Evolutionary conservation across 2,797 vertebrate species (phyloP).

Genomic region (Falco peregrinus): DNA sequence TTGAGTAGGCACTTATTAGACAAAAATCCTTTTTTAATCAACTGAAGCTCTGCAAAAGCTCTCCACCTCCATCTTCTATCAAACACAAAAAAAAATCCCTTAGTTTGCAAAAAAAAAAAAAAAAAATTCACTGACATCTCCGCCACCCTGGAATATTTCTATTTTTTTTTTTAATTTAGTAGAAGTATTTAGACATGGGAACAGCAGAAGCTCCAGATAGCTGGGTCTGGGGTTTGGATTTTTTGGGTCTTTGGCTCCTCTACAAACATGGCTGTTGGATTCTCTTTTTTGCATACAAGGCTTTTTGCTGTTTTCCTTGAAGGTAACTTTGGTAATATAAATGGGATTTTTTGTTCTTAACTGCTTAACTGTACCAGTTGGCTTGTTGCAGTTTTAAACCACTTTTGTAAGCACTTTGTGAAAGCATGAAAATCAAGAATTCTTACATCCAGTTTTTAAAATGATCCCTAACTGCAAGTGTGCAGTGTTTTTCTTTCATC

Average conservation of each 20-base stretch:
- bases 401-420: not conserved
- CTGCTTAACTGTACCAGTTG: not conserved
- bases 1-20: not conserved
- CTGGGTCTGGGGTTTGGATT: not conserved
- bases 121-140: not conserved
- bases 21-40: not conserved
- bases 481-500: not conserved
- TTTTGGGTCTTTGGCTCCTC: not conserved
- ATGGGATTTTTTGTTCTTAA: not conserved
- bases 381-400: not conserved
- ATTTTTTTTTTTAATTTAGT: not conserved
- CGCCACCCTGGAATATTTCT: fast-evolving
- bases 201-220: not conserved
- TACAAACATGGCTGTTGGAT: not conserved
- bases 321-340: not conserved
- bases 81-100: not conserved
- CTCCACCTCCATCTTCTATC: not conserved
- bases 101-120: not conserved
- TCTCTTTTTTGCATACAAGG: not conserved
- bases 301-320: not conserved
- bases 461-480: not conserved
- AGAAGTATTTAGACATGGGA: not conserved
- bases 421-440: not conserved
- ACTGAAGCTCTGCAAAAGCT: not conserved
- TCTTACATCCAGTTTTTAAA: not conserved